phyloP scores from a whole-genome alignment of 2,888 invertebrate genomes.

The Diarsia brunnea region DNA sequence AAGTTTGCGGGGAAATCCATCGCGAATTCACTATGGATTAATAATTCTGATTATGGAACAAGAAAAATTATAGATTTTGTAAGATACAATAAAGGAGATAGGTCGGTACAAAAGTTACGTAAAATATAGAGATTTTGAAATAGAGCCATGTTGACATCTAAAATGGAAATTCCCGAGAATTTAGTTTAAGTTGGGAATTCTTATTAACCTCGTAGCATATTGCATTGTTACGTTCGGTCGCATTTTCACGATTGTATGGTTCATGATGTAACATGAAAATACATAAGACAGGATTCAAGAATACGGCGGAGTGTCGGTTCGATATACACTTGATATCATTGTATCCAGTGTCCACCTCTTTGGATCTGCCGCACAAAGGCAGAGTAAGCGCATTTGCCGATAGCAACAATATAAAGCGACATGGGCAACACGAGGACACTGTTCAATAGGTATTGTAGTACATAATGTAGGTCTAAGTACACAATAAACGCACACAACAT shows the following conservation, averaged over 20 bases:
- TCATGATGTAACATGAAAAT: background rate
- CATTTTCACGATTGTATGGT: background rate
- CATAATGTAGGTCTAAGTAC: background rate
- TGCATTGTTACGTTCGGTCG: background rate
- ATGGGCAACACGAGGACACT: background rate
- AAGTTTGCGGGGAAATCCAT: background rate
- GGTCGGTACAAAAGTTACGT: background rate
- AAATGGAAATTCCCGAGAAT: background rate
- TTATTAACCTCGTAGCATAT: background rate
- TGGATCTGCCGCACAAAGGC: background rate
- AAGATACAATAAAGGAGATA: background rate
- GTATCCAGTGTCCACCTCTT: background rate
- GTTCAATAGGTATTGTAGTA: background rate
- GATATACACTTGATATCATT: background rate
- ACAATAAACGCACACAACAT: background rate
- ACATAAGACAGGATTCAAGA: background rate
- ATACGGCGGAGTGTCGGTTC: background rate
- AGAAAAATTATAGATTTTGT: conserved; percentile 2
- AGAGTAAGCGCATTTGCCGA: conserved; percentile 3
- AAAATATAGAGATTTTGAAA: background rate
- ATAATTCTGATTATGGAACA: conserved; percentile 8
- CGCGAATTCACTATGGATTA: background rate
- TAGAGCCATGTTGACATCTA: background rate
- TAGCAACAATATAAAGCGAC: background rate
- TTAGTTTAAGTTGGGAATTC: background rate